Percentiles rank a stretch among this genome's conserved stretches.
Conservation (phyloP, 2,888 invertebrate species). For the Sepiola atlantica region DNA sequence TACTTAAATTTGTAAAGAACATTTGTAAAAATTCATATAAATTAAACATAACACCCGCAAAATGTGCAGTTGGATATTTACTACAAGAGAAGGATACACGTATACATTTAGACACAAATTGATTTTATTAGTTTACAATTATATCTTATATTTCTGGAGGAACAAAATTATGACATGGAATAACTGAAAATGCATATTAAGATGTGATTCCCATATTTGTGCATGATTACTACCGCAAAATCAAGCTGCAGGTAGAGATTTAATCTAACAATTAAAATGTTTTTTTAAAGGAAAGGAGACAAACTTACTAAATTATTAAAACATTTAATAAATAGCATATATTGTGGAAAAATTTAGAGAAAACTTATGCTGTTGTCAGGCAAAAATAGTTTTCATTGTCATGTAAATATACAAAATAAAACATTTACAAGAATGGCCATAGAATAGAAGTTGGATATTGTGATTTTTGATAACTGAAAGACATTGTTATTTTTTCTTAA, state of each 20-base stretch:
- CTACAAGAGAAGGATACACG: not conserved
- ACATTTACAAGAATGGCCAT: not conserved
- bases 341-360: not conserved
- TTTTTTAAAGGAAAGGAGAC: no score
- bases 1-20: not conserved
- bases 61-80: not conserved
- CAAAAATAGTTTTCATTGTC: not conserved
- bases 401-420: not conserved
- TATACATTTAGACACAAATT: not conserved
- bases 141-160: not conserved
- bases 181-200: not conserved
- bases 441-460: not conserved
- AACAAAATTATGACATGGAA: not conserved
- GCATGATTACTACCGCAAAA: not conserved
- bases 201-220: not conserved
- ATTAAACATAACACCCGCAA: not conserved
- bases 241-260: not conserved
- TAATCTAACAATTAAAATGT: no score
- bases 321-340: not conserved
- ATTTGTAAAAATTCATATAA: not conserved
- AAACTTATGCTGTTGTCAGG: not conserved
- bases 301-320: no score
- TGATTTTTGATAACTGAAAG: slow-evolving; percentile 32
- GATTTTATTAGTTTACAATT: not conserved
- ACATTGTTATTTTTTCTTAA: not conserved